Base-by-base conservation (phyloP, 2,888 invertebrate species). In the Eristalinus aeneus region DNA sequence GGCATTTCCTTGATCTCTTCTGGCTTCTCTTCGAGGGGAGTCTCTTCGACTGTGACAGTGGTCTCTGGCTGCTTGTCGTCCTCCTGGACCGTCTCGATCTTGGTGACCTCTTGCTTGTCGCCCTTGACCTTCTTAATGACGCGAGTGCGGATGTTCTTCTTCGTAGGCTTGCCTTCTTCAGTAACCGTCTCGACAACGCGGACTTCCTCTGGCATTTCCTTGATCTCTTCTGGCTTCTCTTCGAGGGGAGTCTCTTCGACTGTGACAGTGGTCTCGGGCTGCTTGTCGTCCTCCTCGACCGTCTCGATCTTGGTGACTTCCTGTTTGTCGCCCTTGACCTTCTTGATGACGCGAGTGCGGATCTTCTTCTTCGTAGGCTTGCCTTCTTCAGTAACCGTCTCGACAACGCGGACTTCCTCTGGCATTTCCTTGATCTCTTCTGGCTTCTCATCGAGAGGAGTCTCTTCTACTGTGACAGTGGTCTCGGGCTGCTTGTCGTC, bases 271-370 rank as follows among this genome's bases (percentile, higher is more conserved):
- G 91, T 92, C 86, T 91, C 89, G 4, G 93, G 93, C 87, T 90
- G 89, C 81, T 92, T 90, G 20, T 90, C 92, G 86, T 92, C 93
- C 89, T 92, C 91, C 79, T 90, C 90, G n/a, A 92, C 90, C 9
- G 92, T 92, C 20, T 91, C 89, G 60, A 93, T 92, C 89, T 92
- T 91, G 2, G 92, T 93, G 22, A 92, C 89, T 88, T 93, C 91
- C 58, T 92, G 89, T 89, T 91, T 92, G 71, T 88, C 87, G 67
- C 91, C 93, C 88, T 89, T 92, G 1, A 89, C 90, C 89, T 91
- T 92, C 80, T 90, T 92, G 77, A 92, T 90, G 9, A 90, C 90
- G 22, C 92, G 89, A 56, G 90, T 92, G 71, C 91, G 91, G 16
- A 90, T 89, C 20, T 89, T 89, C 88, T 90, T 90, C 89, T 92